These are phyloP conservation scores for Spongilla lacustris DNA, from an alignment of 37 sponge, comb jelly and placozoan species.

Conservation along the genomic window DNA sequence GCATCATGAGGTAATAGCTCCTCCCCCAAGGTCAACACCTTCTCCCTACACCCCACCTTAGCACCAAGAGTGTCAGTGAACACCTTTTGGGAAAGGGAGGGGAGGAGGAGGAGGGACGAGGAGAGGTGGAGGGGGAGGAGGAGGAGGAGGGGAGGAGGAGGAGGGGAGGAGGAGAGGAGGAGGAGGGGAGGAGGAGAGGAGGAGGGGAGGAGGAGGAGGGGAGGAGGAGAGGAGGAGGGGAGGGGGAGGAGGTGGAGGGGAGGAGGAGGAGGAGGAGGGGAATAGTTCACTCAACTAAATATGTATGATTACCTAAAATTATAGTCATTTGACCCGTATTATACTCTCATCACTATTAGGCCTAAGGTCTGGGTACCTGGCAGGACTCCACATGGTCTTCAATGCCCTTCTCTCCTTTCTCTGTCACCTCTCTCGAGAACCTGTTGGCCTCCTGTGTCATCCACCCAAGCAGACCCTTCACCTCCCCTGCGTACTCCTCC, in stretches of 20 bases:
- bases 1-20: conserved; percentile 50
- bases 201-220: too few relatives aligned
- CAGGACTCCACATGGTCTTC: conserved; percentile 67
- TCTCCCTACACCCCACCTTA: conserved; percentile 21
- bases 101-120: background rate
- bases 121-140: background rate
- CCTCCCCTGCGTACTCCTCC: conserved; percentile 51
- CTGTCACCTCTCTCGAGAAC: conserved; percentile 59
- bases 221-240: too few relatives aligned
- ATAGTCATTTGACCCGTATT: too few relatives aligned
- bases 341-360: background rate
- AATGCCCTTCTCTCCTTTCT: conserved; percentile 66
- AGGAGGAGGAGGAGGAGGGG: too few relatives aligned
- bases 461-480: conserved; percentile 66
- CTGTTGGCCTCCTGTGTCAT: conserved; percentile 56
- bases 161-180: too few relatives aligned
- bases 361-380: conserved; percentile 41
- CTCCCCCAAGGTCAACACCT: conserved; percentile 29
- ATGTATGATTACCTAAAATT: too few relatives aligned
- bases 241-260: too few relatives aligned
- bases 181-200: too few relatives aligned
- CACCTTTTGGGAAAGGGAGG: background rate
- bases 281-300: background rate
- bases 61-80: conserved; percentile 29
- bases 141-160: too few relatives aligned